phyloP scores from a whole-genome alignment of 2,113 vertebrate genomes.

The Orthochromis malagaraziensis region DNA sequence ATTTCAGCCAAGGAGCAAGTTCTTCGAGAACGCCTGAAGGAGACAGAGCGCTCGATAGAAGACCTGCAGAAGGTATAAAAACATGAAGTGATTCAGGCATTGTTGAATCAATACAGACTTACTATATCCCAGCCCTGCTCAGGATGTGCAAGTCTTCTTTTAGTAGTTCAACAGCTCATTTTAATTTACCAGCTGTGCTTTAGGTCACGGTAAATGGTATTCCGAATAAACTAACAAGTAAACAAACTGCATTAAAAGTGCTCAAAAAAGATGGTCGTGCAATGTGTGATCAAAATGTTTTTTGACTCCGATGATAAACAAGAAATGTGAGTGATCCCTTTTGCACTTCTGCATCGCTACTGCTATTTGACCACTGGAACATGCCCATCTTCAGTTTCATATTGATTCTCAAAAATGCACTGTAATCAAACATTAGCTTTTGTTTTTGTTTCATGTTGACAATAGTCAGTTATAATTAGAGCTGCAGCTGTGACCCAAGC shows the following conservation, averaged over 20 bases:
- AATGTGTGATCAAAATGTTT: not conserved
- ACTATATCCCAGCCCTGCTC: not conserved
- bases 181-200: not conserved
- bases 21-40: slow-evolving; percentile 88
- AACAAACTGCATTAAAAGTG: not conserved
- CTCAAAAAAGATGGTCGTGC: not conserved
- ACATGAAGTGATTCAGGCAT: not conserved
- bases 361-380: not conserved
- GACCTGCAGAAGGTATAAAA: slow-evolving; percentile 88
- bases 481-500: not conserved
- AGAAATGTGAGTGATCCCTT: not conserved
- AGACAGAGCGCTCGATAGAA: slow-evolving; percentile 89
- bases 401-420: not conserved
- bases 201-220: not conserved
- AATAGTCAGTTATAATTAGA: not conserved
- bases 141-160: not conserved
- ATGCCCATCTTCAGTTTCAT: not conserved
- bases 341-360: not conserved
- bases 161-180: not conserved
- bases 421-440: not conserved
- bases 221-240: not conserved
- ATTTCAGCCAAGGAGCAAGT: slow-evolving; percentile 96
- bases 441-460: not conserved
- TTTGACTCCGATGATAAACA: not conserved
- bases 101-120: not conserved